Conservation (phyloP, 2,888 invertebrate genomes). For the Heliconius hortense region DNA sequence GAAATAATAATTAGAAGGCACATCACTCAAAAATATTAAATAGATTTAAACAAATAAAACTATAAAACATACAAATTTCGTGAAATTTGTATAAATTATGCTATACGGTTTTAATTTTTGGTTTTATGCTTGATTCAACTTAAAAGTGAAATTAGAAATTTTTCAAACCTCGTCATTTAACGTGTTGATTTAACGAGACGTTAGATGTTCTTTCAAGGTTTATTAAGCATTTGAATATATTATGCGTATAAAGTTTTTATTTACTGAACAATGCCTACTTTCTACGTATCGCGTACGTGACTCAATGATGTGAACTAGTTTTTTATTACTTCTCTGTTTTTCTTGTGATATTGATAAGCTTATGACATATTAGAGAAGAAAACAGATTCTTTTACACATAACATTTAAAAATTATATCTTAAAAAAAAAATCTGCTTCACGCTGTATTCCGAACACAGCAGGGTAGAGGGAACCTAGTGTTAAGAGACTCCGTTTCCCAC, state of each 20-base stretch:
- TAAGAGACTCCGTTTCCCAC: too few relatives aligned
- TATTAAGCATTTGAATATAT: constrained; percentile 3
- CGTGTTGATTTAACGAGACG: not conserved
- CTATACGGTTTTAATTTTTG: constrained; percentile 3
- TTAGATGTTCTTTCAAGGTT: not conserved
- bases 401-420: not conserved
- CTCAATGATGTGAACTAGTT: constrained; percentile 25
- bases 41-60: not conserved
- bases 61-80: not conserved
- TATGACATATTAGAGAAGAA: not conserved
- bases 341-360: not conserved
- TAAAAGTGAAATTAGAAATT: constrained; percentile 12
- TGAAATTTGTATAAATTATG: not conserved
- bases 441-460: too few relatives aligned
- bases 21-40: too few relatives aligned
- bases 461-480: too few relatives aligned
- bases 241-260: constrained; percentile 14
- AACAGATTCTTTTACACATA: not conserved
- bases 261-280: constrained; percentile 18
- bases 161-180: not conserved
- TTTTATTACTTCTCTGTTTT: constrained; percentile 2
- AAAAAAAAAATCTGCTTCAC: too few relatives aligned
- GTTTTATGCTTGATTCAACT: not conserved
- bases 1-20: not conserved
- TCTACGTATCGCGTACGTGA: not conserved